Percentiles rank a stretch among this genome's conserved stretches.
Conservation (phyloP, 2,113 vertebrate species). For the Tiliqua scincoides region DNA sequence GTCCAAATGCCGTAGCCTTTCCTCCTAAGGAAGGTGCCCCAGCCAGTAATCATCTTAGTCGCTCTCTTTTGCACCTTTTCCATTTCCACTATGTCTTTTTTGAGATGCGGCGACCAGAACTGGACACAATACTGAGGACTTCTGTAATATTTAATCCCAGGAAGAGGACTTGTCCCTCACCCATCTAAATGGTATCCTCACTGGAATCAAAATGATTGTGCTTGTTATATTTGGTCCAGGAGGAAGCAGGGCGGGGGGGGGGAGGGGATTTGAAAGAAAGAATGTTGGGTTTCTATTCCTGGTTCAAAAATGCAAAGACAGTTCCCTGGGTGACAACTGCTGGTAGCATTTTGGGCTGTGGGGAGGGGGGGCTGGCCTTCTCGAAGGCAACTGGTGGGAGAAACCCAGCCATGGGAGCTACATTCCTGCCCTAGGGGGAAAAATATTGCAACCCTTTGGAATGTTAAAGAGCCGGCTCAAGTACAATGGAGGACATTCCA, state of each 20-base stretch:
- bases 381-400: slow-evolving; percentile 36
- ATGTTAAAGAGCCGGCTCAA: not conserved
- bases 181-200: not conserved
- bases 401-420: not conserved
- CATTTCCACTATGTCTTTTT: no score
- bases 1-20: no score
- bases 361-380: not conserved
- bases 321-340: slow-evolving; percentile 79
- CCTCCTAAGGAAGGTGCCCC: no score
- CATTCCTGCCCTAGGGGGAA: not conserved
- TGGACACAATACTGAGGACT: no score
- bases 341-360: slow-evolving; percentile 34
- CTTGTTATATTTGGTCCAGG: slow-evolving; percentile 58
- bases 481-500: rapidly evolving
- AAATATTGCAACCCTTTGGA: rapidly evolving
- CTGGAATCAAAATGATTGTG: not conserved
- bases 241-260: not conserved
- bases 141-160: not conserved
- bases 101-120: no score
- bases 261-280: slow-evolving; percentile 27
- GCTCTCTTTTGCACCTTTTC: no score
- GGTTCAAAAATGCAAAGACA: slow-evolving; percentile 72
- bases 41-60: no score
- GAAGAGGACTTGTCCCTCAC: not conserved
- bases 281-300: slow-evolving; percentile 79